Percentiles rank a stretch among this genome's conserved stretches.
These are phyloP conservation scores for Pseudopipra pipra DNA, from an alignment of 2,113 vertebrate species.

Conservation along the genomic window DNA sequence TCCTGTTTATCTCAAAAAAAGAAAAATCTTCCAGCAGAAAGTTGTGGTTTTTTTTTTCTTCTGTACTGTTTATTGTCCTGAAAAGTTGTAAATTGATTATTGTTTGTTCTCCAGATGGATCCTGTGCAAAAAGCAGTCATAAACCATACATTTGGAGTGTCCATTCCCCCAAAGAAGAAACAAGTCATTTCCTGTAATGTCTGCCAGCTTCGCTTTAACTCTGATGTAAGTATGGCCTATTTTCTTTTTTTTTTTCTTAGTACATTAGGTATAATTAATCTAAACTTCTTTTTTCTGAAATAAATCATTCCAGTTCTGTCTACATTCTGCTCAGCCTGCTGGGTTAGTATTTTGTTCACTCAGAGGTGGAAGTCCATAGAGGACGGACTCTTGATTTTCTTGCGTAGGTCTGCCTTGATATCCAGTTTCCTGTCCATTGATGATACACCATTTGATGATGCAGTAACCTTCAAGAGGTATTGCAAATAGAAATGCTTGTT, in stretches of 20 bases:
- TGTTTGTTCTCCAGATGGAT: constrained; percentile 89
- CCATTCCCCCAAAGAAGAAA: constrained; percentile 91
- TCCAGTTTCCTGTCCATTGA: accelerated
- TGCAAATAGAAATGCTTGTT: background rate
- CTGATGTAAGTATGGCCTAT: constrained; percentile 85
- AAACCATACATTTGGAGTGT: constrained; percentile 97
- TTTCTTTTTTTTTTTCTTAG: background rate
- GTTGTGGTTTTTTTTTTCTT: background rate
- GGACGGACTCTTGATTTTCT: background rate
- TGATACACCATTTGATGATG: background rate
- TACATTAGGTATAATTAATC: background rate
- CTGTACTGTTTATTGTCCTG: background rate
- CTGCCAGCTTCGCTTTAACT: constrained; percentile 97
- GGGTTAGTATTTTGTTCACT: background rate
- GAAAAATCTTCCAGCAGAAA: background rate
- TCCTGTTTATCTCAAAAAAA: background rate
- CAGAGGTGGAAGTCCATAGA: background rate
- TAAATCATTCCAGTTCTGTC: background rate
- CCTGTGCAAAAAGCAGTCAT: constrained; percentile 98
- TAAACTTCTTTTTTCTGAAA: background rate
- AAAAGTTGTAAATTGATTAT: constrained; percentile 40
- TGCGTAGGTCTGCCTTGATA: background rate
- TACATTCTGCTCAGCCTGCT: background rate
- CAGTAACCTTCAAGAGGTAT: background rate
- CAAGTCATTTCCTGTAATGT: constrained; percentile 94